Percentiles rank a stretch among this genome's conserved stretches.
These are phyloP conservation scores for Melolontha melolontha DNA, from an alignment of 2,888 invertebrate genomes.

Conservation along the genomic window DNA sequence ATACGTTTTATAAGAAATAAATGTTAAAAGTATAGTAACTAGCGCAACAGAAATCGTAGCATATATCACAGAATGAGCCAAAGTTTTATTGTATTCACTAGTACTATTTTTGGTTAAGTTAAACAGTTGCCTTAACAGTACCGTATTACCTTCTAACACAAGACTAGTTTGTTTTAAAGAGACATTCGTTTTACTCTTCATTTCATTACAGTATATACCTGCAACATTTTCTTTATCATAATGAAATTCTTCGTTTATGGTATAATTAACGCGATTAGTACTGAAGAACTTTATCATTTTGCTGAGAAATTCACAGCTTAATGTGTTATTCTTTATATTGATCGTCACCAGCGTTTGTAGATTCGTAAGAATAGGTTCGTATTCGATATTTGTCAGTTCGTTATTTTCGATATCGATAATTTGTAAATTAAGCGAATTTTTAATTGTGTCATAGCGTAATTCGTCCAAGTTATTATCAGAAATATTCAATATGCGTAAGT, in stretches of 20 bases:
- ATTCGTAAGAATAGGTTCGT: constrained; percentile 56
- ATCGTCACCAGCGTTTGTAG: constrained; percentile 57
- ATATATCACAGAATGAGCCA: constrained; percentile 38
- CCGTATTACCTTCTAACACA: constrained; percentile 44
- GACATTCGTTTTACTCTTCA: constrained; percentile 43
- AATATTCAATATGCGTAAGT: constrained; percentile 58
- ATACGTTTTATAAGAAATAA: constrained; percentile 51
- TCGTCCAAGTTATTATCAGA: constrained; percentile 57
- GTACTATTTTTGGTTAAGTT: constrained; percentile 43
- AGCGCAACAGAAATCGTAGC: constrained; percentile 40
- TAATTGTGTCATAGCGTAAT: constrained; percentile 54
- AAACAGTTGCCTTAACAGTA: constrained; percentile 47
- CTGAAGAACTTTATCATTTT: constrained; percentile 59
- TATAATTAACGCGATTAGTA: constrained; percentile 55
- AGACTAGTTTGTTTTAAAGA: constrained; percentile 41
- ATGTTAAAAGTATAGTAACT: constrained; percentile 41
- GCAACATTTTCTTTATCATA: constrained; percentile 60
- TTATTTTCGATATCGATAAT: constrained; percentile 59
- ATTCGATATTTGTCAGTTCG: constrained; percentile 57
- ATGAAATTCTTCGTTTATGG: constrained; percentile 55
- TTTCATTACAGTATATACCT: constrained; percentile 59
- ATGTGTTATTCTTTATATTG: constrained; percentile 58
- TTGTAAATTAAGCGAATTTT: constrained; percentile 55
- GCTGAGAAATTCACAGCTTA: constrained; percentile 58
- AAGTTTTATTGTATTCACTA: constrained; percentile 13